Base-by-base conservation (phyloP, 2,888 invertebrate species). In the Drosophila mercatorum region DNA sequence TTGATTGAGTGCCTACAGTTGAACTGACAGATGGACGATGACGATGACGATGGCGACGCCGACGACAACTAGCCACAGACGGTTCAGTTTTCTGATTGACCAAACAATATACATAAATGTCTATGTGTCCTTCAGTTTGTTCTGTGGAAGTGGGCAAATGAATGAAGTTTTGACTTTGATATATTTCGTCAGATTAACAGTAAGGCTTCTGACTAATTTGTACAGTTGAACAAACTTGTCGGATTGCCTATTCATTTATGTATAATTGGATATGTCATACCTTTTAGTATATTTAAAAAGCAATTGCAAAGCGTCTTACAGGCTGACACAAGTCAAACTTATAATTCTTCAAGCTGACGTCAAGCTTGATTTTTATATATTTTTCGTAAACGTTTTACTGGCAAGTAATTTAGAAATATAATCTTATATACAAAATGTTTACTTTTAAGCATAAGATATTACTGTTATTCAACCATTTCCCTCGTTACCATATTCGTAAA, bases 1-100 rank as follows among this genome's bases (percentile, higher is more conserved):
- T 80, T 73, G 80, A 87, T 87, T 81, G 88, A 76, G 75, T 75
- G 69, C 46, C 74, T 34, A 62, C 53, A 56, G 61, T 52, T 57
- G 43, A 62, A 31, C 49, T 49, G 60, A 59, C 70, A 51, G 69
- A 68, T 36, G 59, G 70, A 69, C 34, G 40, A 49, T 12, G 64
- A 14, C 52, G 53, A 52, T 12, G 22, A 2, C 17, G 43, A 17
- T 10, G 43, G 8, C 41, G 43, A 17, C 11, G 34, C 5, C 52
- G 17, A 38, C 31, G 26, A 34, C 52, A 36, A 34, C 26, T 26
- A 46, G 26, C 46, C 14, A 38, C 8, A 12, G 36, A 12, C 52
- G 8, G 38, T 7, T 40, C 26, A 26, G 28, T 55, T 47, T 55
- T 22, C 53, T 68, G 74, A 78, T 77, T 68, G 76, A 60, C 74